Evolutionary conservation across 1,140 invertebrate species (phyloP).

Genomic region (Ectropis grisescens): DNA sequence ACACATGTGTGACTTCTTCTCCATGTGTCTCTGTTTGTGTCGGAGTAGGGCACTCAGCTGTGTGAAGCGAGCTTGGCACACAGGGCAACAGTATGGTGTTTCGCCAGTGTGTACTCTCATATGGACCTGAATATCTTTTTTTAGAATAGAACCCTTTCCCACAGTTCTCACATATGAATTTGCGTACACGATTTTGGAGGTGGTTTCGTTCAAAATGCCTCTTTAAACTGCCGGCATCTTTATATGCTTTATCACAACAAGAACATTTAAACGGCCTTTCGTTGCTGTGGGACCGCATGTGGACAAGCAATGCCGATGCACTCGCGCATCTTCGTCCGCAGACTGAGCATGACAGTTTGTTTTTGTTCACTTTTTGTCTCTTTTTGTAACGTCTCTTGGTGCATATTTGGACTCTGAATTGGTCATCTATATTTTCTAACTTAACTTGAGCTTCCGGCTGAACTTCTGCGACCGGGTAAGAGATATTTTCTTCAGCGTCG

Average conservation of each 20-base stretch:
- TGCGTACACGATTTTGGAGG: constrained; percentile 11
- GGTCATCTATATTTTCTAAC: not conserved
- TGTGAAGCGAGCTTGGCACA: constrained; percentile 36
- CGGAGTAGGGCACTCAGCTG: constrained; percentile 37
- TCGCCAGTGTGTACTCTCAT: constrained; percentile 51
- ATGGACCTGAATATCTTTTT: constrained; percentile 35
- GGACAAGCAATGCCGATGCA: constrained; percentile 26
- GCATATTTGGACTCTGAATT: too few relatives aligned
- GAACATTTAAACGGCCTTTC: constrained; percentile 35
- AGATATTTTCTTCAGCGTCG: too few relatives aligned
- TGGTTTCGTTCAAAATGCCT: constrained; percentile 41
- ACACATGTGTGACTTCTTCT: constrained; percentile 78
- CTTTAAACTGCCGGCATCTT: constrained; percentile 55
- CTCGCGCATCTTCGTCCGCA: constrained; percentile 72
- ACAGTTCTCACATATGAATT: constrained; percentile 69
- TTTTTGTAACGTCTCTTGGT: constrained; percentile 5
- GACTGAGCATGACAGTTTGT: constrained; percentile 66
- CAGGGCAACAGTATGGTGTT: constrained; percentile 37
- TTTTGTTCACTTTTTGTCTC: constrained; percentile 6
- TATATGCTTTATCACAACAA: constrained; percentile 56
- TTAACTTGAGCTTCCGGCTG: constrained; percentile 1
- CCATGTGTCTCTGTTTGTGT: constrained; percentile 83
- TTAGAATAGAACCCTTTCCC: constrained; percentile 69
- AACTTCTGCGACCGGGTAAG: not conserved
- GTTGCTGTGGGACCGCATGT: constrained; percentile 48